Percentiles rank a stretch among this genome's conserved stretches.
Conservation (phyloP, 30 jellyfish, hydroid and myxozoan genomes). For the Pseudorhiza aurosa region DNA sequence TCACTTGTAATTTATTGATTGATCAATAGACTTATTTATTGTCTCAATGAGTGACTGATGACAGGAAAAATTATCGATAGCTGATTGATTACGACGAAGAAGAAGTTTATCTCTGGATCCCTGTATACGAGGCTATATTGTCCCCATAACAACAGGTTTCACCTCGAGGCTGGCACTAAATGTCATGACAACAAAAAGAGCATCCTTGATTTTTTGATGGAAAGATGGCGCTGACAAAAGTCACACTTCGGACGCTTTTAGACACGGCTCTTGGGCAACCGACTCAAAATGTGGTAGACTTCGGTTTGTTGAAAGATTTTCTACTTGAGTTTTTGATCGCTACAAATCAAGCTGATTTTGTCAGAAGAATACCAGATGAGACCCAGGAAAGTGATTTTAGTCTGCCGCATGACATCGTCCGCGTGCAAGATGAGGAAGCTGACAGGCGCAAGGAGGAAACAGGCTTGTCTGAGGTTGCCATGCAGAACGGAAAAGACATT, state of each 20-base stretch:
- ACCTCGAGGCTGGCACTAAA: slow-evolving; percentile 16
- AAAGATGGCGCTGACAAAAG: slow-evolving; percentile 1
- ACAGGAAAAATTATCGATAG: no score
- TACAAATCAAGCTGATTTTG: slow-evolving; percentile 23
- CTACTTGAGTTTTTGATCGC: slow-evolving; percentile 48
- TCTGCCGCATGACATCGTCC: no score
- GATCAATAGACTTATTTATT: neutral
- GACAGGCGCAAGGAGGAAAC: no score
- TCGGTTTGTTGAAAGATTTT: slow-evolving; percentile 59
- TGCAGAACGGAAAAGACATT: no score
- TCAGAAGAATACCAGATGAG: neutral
- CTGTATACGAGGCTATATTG: no score
- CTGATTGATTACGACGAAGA: no score
- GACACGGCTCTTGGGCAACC: slow-evolving; percentile 28
- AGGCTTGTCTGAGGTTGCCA: no score
- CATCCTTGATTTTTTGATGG: neutral
- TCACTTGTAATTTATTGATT: neutral
- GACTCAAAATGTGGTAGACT: slow-evolving; percentile 63
- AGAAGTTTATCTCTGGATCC: no score
- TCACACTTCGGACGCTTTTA: neutral
- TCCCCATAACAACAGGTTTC: neutral
- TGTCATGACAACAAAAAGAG: slow-evolving; percentile 20
- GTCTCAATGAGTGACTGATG: neutral
- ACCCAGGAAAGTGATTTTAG: no score
- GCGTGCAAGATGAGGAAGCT: no score